Evolutionary conservation across 2,888 invertebrate species (phyloP).

Genomic region (Metopia argyrocephala): DNA sequence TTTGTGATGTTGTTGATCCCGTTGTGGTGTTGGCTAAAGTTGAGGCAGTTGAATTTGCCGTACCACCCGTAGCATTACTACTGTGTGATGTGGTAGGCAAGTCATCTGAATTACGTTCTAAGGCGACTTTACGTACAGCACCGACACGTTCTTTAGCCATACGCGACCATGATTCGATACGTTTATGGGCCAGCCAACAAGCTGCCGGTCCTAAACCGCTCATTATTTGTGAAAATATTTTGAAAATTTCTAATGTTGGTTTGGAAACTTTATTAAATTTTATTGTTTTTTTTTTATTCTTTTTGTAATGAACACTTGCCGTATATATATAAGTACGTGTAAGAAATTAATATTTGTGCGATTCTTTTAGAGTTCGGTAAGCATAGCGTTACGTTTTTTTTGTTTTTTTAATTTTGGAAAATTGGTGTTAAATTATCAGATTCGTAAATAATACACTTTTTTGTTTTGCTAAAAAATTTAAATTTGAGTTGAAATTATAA

Average conservation of each 20-base stretch:
- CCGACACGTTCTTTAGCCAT: slow-evolving; percentile 84
- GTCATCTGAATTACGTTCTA: slow-evolving; percentile 76
- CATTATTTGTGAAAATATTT: slow-evolving; percentile 76
- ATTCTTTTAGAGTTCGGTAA: not conserved
- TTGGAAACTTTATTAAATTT: not conserved
- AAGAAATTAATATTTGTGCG: not conserved
- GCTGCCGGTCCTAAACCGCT: slow-evolving; percentile 86
- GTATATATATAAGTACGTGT: not conserved
- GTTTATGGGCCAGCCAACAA: slow-evolving; percentile 88
- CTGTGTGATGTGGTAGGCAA: slow-evolving; percentile 68
- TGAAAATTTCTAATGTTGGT: slow-evolving; percentile 4
- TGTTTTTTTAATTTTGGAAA: too few species aligned
- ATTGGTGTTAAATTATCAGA: too few species aligned
- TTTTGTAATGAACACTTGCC: not conserved
- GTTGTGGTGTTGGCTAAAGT: slow-evolving; percentile 10
- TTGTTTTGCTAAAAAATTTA: too few species aligned
- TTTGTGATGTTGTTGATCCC: slow-evolving; percentile 65
- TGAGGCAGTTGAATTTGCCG: slow-evolving; percentile 30
- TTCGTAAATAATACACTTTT: too few species aligned
- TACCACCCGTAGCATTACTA: slow-evolving; percentile 42
- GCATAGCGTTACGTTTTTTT: not conserved
- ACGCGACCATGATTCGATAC: slow-evolving; percentile 87
- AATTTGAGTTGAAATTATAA: not conserved
- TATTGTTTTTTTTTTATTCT: not conserved
- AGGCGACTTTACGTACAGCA: slow-evolving; percentile 77